Percentiles rank a stretch among this genome's conserved stretches.
These are phyloP conservation scores for Accipiter cooperii DNA, from an alignment of 2,113 vertebrate species.

Conservation along the genomic window DNA sequence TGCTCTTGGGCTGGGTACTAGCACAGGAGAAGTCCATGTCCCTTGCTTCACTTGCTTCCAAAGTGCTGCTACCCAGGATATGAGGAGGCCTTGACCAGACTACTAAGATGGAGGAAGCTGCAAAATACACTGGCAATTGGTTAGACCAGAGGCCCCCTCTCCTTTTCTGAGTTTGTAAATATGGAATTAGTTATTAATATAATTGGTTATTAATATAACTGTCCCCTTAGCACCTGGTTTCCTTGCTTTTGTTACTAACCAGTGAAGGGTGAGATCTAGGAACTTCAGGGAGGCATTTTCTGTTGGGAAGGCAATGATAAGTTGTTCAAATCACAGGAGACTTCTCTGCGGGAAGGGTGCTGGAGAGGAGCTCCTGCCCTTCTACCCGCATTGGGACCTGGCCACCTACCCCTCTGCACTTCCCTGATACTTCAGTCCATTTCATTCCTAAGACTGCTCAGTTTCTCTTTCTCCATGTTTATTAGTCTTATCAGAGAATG, in stretches of 20 bases:
- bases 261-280: not conserved
- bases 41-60: not conserved
- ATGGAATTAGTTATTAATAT: not conserved
- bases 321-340: not conserved
- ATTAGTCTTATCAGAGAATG: no score
- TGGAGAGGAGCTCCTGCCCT: not conserved
- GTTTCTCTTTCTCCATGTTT: no score
- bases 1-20: rapidly evolving
- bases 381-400: rapidly evolving
- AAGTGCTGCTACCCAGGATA: not conserved
- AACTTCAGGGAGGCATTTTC: not conserved
- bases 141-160: not conserved
- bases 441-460: no score
- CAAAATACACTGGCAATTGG: not conserved
- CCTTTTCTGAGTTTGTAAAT: not conserved
- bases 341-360: not conserved
- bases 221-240: not conserved
- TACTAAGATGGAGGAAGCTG: not conserved
- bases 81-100: not conserved
- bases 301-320: not conserved
- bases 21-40: not conserved
- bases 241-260: not conserved
- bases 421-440: no score
- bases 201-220: not conserved
- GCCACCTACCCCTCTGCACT: no score